phyloP scores from a whole-genome alignment of 23 tunicate species.

The Styela plicata region DNA sequence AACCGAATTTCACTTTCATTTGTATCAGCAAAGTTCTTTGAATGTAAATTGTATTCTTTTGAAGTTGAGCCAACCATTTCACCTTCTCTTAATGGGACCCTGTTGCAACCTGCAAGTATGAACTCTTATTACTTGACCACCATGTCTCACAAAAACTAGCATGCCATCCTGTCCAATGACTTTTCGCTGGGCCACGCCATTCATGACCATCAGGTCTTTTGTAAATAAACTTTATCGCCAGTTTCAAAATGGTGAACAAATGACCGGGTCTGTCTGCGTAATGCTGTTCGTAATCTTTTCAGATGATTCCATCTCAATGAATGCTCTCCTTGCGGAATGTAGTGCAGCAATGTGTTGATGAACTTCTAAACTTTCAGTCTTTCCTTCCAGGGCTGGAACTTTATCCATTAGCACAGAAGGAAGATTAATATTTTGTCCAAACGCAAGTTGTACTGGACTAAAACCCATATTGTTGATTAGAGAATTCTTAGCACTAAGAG shows the following conservation, averaged over 20 bases:
- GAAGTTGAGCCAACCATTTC: too few relatives aligned
- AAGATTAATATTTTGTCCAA: not conserved
- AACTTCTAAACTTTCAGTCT: not conserved
- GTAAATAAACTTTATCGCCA: constrained; percentile 10
- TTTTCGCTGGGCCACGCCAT: constrained; percentile 22
- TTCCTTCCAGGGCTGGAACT: constrained; percentile 16
- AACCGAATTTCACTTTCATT: too few relatives aligned
- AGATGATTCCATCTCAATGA: too few relatives aligned
- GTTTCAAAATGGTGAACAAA: not conserved
- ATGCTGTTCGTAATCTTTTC: constrained; percentile 15
- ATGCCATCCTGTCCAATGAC: constrained; percentile 29
- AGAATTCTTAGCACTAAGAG: constrained; percentile 25
- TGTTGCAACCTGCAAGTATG: constrained; percentile 28
- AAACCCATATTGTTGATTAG: constrained; percentile 15
- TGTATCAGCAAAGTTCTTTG: not conserved
- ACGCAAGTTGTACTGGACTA: constrained; percentile 16
- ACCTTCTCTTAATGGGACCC: not conserved
- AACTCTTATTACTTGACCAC: constrained; percentile 17
- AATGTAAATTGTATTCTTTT: not conserved
- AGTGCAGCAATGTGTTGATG: too few relatives aligned
- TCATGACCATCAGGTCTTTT: not conserved
- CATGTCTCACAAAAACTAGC: constrained; percentile 28
- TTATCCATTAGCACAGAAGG: constrained; percentile 6
- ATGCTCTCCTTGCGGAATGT: too few relatives aligned
- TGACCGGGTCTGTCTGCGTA: not conserved